Evolutionary conservation across 2,113 vertebrate genomes (phyloP).

Genomic region (Campylorhamphus procurvoides): DNA sequence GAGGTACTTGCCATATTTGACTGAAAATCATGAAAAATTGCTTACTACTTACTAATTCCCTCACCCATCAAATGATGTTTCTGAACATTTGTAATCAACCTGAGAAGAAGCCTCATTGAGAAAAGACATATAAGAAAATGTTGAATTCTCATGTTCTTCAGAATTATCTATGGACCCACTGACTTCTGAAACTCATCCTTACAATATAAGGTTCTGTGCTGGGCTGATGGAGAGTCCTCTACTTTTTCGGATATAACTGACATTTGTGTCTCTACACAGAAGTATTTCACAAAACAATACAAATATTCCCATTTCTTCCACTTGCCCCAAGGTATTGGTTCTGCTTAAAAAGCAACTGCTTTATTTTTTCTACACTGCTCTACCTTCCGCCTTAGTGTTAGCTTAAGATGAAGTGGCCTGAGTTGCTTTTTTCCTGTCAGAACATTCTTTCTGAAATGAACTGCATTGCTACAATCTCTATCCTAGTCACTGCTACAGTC

Average conservation of each 20-base stretch:
- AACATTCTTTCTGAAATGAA: neutral
- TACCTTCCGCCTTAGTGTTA: neutral
- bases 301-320: neutral
- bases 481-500: neutral
- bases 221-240: neutral
- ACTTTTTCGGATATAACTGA: neutral
- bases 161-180: neutral
- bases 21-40: neutral
- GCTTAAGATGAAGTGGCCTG: neutral
- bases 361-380: neutral
- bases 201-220: neutral
- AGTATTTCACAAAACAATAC: neutral
- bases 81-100: neutral
- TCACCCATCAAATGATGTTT: neutral
- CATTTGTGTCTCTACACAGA: neutral
- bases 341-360: neutral
- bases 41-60: neutral
- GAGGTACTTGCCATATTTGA: neutral
- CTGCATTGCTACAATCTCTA: neutral
- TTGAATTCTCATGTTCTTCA: neutral
- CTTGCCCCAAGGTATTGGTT: neutral
- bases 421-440: neutral
- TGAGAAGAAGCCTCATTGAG: neutral
- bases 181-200: neutral
- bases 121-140: neutral